phyloP scores from a whole-genome alignment of 2,113 vertebrate species.

The Corvus cornix region DNA sequence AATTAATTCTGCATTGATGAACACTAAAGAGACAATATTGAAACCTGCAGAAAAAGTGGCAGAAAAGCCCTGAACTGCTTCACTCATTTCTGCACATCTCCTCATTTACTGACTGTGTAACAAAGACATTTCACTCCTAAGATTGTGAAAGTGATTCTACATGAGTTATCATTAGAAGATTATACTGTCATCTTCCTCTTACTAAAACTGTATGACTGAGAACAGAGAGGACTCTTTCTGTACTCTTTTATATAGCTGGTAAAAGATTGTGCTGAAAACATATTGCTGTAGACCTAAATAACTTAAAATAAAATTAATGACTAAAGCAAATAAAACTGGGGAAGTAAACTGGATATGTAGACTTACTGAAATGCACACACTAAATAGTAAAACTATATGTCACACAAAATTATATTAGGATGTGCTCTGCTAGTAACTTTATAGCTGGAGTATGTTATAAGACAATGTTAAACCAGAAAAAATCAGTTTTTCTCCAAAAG shows the following conservation, averaged over 20 bases:
- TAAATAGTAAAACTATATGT: not conserved
- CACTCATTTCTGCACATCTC: not conserved
- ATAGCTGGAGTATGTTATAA: not conserved
- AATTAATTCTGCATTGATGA: not conserved
- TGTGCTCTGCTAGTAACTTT: not conserved
- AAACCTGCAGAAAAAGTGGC: not conserved
- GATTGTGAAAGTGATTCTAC: not conserved
- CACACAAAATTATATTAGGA: not conserved
- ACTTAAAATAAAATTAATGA: not conserved
- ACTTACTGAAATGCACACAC: not conserved
- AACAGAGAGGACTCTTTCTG: not conserved
- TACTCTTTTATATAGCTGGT: not conserved
- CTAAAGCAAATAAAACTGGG: not conserved
- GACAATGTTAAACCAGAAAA: not conserved
- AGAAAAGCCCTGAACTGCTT: not conserved
- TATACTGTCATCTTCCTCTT: constrained; percentile 17
- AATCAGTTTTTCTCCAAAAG: not conserved
- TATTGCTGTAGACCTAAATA: not conserved
- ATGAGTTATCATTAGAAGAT: constrained; percentile 31
- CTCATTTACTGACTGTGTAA: not conserved
- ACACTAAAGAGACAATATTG: not conserved
- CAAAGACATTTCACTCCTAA: constrained; percentile 6
- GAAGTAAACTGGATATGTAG: not conserved
- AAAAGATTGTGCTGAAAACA: not conserved
- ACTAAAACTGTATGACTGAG: constrained; percentile 2